A percentile compares a stretch with the other conserved stretches of the same genome.
Conservation (phyloP, 2,888 invertebrate genomes). For the Horisme vitalbata region DNA sequence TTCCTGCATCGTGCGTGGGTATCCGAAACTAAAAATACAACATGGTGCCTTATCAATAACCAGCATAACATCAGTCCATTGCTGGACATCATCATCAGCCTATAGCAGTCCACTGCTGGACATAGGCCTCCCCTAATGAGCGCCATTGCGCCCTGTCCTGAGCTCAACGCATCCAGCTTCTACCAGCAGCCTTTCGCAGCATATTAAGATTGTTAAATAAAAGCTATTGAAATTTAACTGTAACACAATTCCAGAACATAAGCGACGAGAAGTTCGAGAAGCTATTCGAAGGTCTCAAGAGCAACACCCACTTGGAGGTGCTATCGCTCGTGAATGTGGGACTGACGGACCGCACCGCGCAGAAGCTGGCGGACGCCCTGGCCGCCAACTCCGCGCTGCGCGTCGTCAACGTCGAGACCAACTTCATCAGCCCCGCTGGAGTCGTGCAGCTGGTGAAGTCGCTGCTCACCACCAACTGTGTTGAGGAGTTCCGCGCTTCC, state of each 20-base stretch:
- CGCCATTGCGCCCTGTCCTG: too few species aligned
- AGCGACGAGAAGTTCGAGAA: slow-evolving; percentile 97
- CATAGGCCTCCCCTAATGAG: too few species aligned
- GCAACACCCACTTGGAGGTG: slow-evolving; percentile 95
- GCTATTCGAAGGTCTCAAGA: slow-evolving; percentile 93
- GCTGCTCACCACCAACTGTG: slow-evolving; percentile 91
- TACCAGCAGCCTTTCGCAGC: too few species aligned
- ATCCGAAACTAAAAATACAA: too few species aligned
- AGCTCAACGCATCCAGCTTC: too few species aligned
- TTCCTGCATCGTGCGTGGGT: too few species aligned
- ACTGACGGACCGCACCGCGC: slow-evolving; percentile 93
- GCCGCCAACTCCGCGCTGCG: slow-evolving; percentile 90
- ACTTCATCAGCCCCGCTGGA: slow-evolving; percentile 95
- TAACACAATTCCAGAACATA: slow-evolving; percentile 89
- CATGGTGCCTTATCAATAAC: too few species aligned
- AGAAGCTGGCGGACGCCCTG: slow-evolving; percentile 91
- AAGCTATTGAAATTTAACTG: too few species aligned
- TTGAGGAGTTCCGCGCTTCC: slow-evolving; percentile 97
- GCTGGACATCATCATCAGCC: too few species aligned
- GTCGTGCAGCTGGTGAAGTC: slow-evolving; percentile 93
- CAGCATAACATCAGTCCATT: too few species aligned
- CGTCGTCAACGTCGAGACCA: slow-evolving; percentile 97
- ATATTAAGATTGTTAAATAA: too few species aligned
- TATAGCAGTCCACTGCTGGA: too few species aligned
- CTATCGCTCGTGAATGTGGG: slow-evolving; percentile 97